phyloP scores from a whole-genome alignment of 1,140 invertebrate species.

The Brachionus paranguensis region DNA sequence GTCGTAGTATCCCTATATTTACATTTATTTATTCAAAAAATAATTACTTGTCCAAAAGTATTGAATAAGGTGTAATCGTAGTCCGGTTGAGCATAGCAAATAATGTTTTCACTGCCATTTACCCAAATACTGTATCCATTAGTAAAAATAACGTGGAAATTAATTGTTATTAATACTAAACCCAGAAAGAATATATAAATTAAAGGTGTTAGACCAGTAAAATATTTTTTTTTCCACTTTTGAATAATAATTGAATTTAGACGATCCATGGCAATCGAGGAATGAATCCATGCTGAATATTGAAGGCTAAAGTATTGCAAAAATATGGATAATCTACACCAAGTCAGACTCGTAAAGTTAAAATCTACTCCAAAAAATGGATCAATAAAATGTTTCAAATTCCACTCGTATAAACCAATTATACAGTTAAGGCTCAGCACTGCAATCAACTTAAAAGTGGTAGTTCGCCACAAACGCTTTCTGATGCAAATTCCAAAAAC shows the following conservation, averaged over 20 bases:
- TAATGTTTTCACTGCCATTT: background rate
- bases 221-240: constrained; percentile 10
- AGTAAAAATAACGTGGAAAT: background rate
- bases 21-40: background rate
- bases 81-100: background rate
- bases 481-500: background rate
- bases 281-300: constrained; percentile 25
- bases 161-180: background rate
- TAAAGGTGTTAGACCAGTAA: background rate
- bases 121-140: background rate
- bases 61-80: background rate
- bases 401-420: constrained; percentile 13
- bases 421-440: background rate
- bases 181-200: background rate
- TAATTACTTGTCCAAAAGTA: background rate
- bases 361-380: constrained; percentile 31
- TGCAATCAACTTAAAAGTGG: background rate
- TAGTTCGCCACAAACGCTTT: background rate
- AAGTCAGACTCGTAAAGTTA: background rate
- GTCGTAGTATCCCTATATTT: too few relatives aligned
- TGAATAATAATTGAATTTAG: background rate
- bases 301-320: background rate
- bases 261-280: background rate
- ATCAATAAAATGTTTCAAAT: constrained; percentile 29
- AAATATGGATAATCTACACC: constrained; percentile 11